A percentile compares a stretch with the other conserved stretches of the same genome.
phyloP scores from a whole-genome alignment of 2,113 vertebrate genomes.

The Ibidorhyncha struthersii region DNA sequence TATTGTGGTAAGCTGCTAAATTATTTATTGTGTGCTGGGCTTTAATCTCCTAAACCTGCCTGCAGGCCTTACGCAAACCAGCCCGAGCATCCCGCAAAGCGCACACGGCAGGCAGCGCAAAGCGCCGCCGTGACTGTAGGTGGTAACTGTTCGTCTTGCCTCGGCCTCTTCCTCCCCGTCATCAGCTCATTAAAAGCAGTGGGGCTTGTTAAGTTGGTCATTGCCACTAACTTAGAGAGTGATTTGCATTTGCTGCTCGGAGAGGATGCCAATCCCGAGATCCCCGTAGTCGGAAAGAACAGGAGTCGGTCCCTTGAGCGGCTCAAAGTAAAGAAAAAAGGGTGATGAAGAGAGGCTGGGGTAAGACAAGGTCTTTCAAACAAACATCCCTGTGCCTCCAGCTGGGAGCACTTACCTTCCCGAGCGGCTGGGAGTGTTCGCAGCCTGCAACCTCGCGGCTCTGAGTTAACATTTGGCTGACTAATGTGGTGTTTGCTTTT shows the following conservation, averaged over 20 bases:
- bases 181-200: constrained; percentile 14
- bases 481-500: background rate
- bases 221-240: background rate
- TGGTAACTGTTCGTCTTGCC: background rate
- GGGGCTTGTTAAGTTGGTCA: background rate
- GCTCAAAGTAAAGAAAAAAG: background rate
- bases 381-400: fast-evolving
- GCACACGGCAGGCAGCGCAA: background rate
- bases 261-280: background rate
- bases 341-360: background rate
- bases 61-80: constrained; percentile 20
- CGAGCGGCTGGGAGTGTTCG: background rate
- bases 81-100: background rate
- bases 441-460: background rate
- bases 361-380: background rate
- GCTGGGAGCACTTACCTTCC: background rate
- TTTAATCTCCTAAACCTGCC: constrained; percentile 78
- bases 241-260: background rate
- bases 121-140: background rate
- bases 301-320: background rate
- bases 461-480: background rate
- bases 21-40: constrained; percentile 74
- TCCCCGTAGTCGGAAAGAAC: fast-evolving
- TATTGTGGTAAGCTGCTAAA: constrained; percentile 63
- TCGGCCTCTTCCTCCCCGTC: background rate